Conservation (phyloP, 2,113 vertebrate species). For the Philantomba maxwellii region DNA sequence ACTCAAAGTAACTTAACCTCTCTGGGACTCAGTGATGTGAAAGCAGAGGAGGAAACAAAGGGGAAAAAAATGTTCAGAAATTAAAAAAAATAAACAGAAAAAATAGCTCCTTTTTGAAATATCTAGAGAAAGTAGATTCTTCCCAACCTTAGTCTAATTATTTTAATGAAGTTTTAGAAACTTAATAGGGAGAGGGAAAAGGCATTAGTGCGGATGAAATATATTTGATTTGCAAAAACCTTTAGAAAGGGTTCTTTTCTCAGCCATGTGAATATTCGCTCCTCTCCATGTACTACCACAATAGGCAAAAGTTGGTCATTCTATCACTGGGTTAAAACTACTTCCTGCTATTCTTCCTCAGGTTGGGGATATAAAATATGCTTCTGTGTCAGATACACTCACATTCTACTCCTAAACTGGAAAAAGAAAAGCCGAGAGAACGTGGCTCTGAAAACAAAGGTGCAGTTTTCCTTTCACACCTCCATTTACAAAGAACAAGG, state of each 20-base stretch:
- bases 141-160: not conserved
- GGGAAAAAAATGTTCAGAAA: not conserved
- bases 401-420: not conserved
- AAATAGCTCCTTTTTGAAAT: not conserved
- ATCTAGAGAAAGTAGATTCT: not conserved
- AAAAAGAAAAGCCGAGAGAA: not conserved
- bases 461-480: not conserved
- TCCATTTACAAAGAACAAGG: not conserved
- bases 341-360: not conserved
- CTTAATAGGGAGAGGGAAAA: accelerated
- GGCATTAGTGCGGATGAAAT: not conserved
- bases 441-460: not conserved
- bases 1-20: not conserved
- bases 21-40: not conserved
- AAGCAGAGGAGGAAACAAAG: not conserved
- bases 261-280: not conserved
- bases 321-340: not conserved
- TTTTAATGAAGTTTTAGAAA: not conserved
- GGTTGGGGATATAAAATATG: not conserved
- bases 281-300: not conserved
- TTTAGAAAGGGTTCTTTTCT: not conserved
- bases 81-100: not conserved
- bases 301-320: not conserved
- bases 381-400: not conserved
- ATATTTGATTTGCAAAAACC: not conserved